Evolutionary conservation across 2,888 invertebrate genomes (phyloP).

Genomic region (Temnothorax rugatulus): DNA sequence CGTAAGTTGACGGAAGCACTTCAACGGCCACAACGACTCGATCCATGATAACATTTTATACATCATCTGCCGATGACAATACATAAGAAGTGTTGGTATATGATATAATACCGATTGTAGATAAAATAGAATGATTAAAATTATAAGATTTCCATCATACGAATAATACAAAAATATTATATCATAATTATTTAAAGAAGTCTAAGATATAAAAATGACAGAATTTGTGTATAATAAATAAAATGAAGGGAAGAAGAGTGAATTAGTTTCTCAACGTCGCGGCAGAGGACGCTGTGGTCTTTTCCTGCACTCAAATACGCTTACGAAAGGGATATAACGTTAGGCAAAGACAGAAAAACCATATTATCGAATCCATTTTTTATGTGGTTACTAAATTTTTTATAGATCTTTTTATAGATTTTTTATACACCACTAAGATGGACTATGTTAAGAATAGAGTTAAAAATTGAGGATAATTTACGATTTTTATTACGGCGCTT

Average conservation of each 20-base stretch:
- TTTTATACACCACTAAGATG: background rate
- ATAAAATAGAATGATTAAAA: background rate
- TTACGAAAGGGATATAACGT: background rate
- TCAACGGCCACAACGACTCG: background rate
- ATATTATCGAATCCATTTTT: background rate
- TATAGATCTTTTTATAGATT: background rate
- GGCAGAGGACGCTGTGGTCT: background rate
- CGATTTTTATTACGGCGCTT: background rate
- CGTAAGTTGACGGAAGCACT: slow-evolving; percentile 3
- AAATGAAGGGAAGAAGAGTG: background rate
- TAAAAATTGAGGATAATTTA: background rate
- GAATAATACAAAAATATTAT: background rate
- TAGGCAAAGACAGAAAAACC: background rate
- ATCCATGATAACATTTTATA: background rate
- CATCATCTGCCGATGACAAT: background rate
- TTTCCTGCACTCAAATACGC: background rate
- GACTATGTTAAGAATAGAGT: background rate
- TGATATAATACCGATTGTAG: background rate
- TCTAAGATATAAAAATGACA: background rate
- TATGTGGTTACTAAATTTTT: background rate
- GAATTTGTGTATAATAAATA: background rate
- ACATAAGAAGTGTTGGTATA: background rate
- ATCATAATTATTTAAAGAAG: background rate
- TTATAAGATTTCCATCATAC: background rate
- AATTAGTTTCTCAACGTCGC: background rate